These are phyloP conservation scores for Pomatostomus ruficeps DNA, from an alignment of 2,113 vertebrate genomes.

Conservation along the genomic window DNA sequence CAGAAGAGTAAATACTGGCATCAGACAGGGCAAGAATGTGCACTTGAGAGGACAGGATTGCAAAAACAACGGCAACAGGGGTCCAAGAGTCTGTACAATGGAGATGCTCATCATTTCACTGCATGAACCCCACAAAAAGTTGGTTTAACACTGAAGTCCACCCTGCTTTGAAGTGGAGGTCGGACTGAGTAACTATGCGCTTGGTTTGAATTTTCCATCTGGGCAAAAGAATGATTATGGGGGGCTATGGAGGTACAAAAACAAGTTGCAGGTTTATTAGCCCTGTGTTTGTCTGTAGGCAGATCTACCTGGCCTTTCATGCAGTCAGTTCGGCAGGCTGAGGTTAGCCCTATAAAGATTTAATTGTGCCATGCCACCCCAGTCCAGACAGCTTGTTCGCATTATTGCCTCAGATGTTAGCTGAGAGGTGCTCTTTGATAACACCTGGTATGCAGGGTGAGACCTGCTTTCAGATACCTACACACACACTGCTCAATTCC, in stretches of 20 bases:
- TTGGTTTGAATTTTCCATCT: neutral
- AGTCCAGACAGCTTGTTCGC: constrained; percentile 1
- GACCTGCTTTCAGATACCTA: neutral
- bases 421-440: constrained; percentile 4
- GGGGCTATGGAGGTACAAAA: neutral
- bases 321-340: constrained; percentile 2
- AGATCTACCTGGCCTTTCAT: neutral
- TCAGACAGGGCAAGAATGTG: neutral
- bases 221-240: neutral
- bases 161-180: neutral
- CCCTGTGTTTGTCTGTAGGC: neutral
- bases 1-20: neutral
- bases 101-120: neutral
- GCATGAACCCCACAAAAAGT: neutral
- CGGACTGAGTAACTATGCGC: neutral
- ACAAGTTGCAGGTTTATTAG: neutral
- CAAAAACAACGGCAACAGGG: neutral
- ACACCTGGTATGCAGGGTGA: neutral
- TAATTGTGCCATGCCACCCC: neutral
- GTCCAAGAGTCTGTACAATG: neutral
- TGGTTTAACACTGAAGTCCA: neutral
- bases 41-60: neutral
- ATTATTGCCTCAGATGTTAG: constrained; percentile 26
- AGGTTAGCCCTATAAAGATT: constrained; percentile 5
- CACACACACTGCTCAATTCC: neutral